Conservation (phyloP, 2,113 vertebrate species). For the Neomonachus schauinslandi region DNA sequence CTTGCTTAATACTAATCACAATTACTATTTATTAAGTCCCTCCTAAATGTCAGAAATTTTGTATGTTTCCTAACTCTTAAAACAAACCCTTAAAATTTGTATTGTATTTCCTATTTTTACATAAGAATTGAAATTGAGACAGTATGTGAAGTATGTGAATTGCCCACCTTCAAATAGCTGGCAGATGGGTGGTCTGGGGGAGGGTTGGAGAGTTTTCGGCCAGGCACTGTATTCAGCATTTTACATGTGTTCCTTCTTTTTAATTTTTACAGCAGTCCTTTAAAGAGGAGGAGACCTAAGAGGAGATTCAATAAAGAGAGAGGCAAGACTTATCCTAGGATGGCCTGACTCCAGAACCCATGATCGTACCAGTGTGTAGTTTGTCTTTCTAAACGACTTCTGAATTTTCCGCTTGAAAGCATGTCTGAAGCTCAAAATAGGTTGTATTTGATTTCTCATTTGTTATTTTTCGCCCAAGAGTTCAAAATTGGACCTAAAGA, state of each 20-base stretch:
- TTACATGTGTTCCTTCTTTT: not conserved
- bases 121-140: not conserved
- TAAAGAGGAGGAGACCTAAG: not conserved
- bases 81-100: not conserved
- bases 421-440: not conserved
- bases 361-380: not conserved
- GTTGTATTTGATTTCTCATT: not conserved
- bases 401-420: not conserved
- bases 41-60: not conserved
- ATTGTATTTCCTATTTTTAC: not conserved
- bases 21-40: conserved; percentile 3
- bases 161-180: not conserved
- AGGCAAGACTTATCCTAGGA: not conserved
- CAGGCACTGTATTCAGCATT: not conserved
- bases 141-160: not conserved
- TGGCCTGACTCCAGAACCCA: not conserved
- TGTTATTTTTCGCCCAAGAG: not conserved
- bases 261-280: not conserved
- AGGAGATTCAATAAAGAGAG: not conserved
- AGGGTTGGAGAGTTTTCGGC: not conserved
- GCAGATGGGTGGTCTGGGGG: not conserved
- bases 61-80: not conserved
- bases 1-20: not conserved
- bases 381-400: not conserved
- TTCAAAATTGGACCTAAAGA: not conserved